phyloP scores from a whole-genome alignment of 2,797 vertebrate genomes.

The Scolopax bukidnonensis region DNA sequence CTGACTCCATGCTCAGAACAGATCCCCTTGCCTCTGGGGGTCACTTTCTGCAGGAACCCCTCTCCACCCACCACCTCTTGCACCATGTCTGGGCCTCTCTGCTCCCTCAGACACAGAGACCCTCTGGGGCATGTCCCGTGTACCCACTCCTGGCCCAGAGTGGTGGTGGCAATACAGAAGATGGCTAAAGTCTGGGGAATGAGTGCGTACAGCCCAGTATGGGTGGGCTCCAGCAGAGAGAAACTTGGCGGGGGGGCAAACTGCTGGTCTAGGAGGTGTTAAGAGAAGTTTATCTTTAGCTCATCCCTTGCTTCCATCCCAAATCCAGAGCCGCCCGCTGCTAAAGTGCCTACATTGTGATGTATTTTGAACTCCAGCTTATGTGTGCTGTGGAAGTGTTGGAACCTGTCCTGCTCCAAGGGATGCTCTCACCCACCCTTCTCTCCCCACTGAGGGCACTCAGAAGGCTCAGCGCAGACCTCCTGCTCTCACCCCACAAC shows the following conservation, averaged over 20 bases:
- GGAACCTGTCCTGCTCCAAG: background rate
- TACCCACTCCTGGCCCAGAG: background rate
- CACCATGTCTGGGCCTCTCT: background rate
- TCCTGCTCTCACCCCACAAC: background rate
- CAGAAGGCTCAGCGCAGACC: fast-evolving
- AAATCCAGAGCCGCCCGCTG: background rate
- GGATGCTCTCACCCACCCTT: background rate
- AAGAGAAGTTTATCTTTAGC: background rate
- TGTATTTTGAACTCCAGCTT: background rate
- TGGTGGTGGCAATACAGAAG: background rate
- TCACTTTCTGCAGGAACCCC: background rate
- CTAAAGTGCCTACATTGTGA: background rate
- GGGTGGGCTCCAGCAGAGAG: background rate
- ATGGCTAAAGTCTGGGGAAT: background rate
- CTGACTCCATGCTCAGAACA: background rate
- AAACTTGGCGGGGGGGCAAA: background rate
- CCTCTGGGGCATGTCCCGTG: fast-evolving
- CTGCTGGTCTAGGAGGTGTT: background rate
- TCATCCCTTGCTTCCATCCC: background rate
- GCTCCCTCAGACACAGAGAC: background rate
- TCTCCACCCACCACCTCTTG: background rate
- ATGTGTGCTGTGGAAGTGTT: fast-evolving
- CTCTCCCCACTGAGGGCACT: background rate
- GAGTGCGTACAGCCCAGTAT: too few relatives aligned
- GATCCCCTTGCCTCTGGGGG: background rate